Base-by-base conservation (phyloP, 2,113 vertebrate genomes). In the Echinops telfairi region DNA sequence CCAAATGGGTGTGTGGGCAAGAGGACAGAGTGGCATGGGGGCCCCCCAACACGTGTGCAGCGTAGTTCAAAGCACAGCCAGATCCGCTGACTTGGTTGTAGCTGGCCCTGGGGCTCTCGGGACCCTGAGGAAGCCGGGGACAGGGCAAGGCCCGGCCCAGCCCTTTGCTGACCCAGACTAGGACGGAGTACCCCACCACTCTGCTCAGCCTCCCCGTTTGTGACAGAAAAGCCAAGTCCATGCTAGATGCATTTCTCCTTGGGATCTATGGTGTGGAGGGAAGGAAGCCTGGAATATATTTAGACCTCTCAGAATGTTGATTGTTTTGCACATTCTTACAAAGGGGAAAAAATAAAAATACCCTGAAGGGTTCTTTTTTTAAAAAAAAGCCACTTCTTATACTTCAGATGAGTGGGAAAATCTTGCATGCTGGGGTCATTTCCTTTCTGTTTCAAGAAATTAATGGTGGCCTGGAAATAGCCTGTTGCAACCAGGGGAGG, bases 391-490 rank as follows among this genome's bases (percentile, higher is more conserved):
- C 29, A 38, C 78, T 73, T 89, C 94, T 80, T 57, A 14, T 90
- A 33, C 83, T 95, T 85, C 8, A 88, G 87, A 89, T 64, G 94
- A 95, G 83, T 92, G 94, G 93, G 93, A 92, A 97, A 92, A 43
- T 93, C 88, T 93, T 95, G 20, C 38, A 93, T 12, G 78, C 85
- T 73, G 60, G 85, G 88, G 93, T 96, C 95, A 95, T 92, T 96
- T 97, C 95, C 93, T 95, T 85, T 97, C 93, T 73, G 70, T 83
- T 88, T 95, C 86, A 66, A 87, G 91, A 96, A 89, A 81, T 92
- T 70, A 88, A 71, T 76, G n/a, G 92, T 62, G 79, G 25, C 7
- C 97, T 97, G 66, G 92, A 97, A 97, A 97, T 95, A 96, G 88
- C 73, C 82, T 62, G 29, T 60, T 85, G 91, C 88, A 92, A 86